phyloP scores from a whole-genome alignment of 2,888 invertebrate species.

The Callosobruchus maculatus region DNA sequence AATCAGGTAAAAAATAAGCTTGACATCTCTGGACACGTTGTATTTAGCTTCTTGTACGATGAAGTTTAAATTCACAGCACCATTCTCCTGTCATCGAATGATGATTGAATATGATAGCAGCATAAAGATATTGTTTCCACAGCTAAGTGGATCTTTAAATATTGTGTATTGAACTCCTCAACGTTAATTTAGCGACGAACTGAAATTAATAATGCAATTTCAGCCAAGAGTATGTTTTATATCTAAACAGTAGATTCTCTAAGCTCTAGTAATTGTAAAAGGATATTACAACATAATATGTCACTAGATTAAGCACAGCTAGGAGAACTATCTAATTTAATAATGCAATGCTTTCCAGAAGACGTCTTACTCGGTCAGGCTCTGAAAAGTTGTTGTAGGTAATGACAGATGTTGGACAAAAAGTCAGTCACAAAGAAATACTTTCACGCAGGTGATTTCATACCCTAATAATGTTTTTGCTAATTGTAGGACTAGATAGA shows the following conservation, averaged over 20 bases:
- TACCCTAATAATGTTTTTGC: slow-evolving; percentile 41
- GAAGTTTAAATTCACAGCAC: no score
- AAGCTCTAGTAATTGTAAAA: not conserved
- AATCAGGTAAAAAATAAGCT: no score
- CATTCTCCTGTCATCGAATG: no score
- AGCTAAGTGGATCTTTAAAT: not conserved
- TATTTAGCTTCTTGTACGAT: no score
- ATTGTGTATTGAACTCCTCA: not conserved
- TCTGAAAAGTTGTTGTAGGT: slow-evolving; percentile 54
- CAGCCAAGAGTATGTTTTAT: not conserved
- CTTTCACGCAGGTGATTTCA: slow-evolving; percentile 24
- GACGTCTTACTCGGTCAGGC: slow-evolving; percentile 63
- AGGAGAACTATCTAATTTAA: slow-evolving; percentile 31
- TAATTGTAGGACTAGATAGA: slow-evolving; percentile 42
- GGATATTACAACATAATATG: not conserved
- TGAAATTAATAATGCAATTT: not conserved
- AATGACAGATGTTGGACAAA: slow-evolving; percentile 39
- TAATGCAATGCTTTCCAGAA: slow-evolving; percentile 73
- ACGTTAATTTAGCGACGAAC: not conserved
- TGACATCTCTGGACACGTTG: no score
- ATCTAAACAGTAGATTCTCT: not conserved
- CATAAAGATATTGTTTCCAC: no score
- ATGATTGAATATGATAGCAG: no score
- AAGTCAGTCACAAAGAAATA: slow-evolving; percentile 32
- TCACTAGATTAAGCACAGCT: not conserved